Evolutionary conservation across 2,113 vertebrate species (phyloP).

Genomic region (Balaeniceps rex): DNA sequence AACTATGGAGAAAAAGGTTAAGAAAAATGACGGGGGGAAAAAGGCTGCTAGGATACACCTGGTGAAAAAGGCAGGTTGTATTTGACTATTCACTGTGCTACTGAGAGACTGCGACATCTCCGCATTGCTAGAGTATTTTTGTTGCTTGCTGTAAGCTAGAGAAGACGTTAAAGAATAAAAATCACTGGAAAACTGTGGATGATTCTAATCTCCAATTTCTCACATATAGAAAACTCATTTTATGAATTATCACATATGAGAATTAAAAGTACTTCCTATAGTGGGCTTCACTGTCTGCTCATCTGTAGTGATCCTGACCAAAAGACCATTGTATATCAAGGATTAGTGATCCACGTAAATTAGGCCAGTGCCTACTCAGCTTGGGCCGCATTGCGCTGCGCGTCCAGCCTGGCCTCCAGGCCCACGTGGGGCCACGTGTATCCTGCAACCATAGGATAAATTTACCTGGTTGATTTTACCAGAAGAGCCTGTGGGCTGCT

Average conservation of each 20-base stretch:
- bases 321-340: accelerated
- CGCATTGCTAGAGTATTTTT: neutral
- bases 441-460: accelerated
- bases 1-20: neutral
- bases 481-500: neutral
- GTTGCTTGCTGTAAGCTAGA: neutral
- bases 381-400: neutral
- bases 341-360: neutral
- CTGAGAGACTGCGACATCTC: neutral
- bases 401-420: neutral
- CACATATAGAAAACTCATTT: neutral
- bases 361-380: neutral
- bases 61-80: neutral
- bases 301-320: neutral
- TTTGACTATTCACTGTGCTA: neutral
- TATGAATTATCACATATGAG: neutral
- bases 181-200: neutral
- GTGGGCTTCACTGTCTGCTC: neutral
- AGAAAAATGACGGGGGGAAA: neutral
- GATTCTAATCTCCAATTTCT: neutral
- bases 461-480: neutral
- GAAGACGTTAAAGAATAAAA: neutral
- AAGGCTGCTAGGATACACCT: neutral
- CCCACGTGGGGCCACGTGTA: accelerated
- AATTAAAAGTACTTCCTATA: neutral